These are phyloP conservation scores for Isurus oxyrinchus DNA, from an alignment of 2,113 vertebrate genomes.

Conservation along the genomic window DNA sequence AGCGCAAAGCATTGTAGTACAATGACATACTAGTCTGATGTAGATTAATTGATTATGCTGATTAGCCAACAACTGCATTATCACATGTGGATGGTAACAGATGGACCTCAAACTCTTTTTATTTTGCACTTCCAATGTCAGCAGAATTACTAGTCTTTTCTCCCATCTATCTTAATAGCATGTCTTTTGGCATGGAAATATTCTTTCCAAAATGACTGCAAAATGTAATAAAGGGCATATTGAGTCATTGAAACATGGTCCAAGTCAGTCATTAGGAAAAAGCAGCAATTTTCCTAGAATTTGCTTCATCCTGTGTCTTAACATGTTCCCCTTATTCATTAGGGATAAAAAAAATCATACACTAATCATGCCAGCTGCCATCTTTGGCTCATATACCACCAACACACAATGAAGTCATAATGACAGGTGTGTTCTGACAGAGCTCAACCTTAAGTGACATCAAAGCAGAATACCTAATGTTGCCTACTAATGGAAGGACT, in stretches of 20 bases:
- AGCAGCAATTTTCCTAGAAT: slow-evolving; percentile 5
- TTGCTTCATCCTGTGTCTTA: slow-evolving; percentile 16
- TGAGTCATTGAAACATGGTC: slow-evolving; percentile 33
- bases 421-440: neutral
- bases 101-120: neutral
- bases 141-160: neutral
- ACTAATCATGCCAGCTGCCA: slow-evolving; percentile 18
- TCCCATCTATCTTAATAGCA: slow-evolving; percentile 21
- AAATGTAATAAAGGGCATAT: slow-evolving; percentile 12
- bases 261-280: slow-evolving; percentile 32
- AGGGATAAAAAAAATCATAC: neutral
- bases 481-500: neutral
- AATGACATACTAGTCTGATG: neutral
- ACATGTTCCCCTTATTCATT: neutral
- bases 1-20: neutral
- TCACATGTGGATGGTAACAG: neutral
- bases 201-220: slow-evolving; percentile 27
- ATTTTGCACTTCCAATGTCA: neutral
- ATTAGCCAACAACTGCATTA: neutral
- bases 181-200: slow-evolving; percentile 15
- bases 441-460: neutral
- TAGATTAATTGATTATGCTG: neutral
- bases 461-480: neutral
- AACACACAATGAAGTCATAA: neutral
- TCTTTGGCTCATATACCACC: neutral